phyloP scores from a whole-genome alignment of 2,113 vertebrate species.

The Polypterus bichir region DNA sequence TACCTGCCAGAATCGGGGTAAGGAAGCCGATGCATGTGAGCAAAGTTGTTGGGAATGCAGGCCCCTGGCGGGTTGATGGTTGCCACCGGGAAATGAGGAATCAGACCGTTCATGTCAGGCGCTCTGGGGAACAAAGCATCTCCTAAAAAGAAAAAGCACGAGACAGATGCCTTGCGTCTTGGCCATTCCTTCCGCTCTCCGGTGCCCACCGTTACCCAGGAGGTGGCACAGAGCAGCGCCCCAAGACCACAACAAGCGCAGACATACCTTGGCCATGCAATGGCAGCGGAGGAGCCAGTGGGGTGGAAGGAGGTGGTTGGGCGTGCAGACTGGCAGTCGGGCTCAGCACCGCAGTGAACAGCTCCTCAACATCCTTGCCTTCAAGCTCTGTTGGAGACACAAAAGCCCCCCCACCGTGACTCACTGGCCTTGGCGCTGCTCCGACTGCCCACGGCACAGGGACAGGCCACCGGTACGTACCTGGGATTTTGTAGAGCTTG shows the following conservation, averaged over 20 bases:
- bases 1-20: slow-evolving; percentile 58
- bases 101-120: slow-evolving; percentile 75
- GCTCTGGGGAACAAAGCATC: slow-evolving; percentile 64
- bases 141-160: slow-evolving; percentile 39
- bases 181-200: too few relatives aligned
- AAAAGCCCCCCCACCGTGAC: background rate
- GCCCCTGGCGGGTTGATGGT: slow-evolving; percentile 44
- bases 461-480: slow-evolving; percentile 38
- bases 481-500: slow-evolving; percentile 93
- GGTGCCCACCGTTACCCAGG: too few relatives aligned
- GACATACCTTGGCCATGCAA: slow-evolving; percentile 57
- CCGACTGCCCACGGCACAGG: too few relatives aligned
- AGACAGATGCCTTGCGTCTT: background rate
- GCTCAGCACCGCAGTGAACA: slow-evolving; percentile 89
- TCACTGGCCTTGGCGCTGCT: too few relatives aligned
- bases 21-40: slow-evolving; percentile 58
- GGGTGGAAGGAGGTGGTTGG: slow-evolving; percentile 60
- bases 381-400: slow-evolving; percentile 60
- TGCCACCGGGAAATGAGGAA: slow-evolving; percentile 53
- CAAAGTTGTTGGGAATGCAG: slow-evolving; percentile 46
- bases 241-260: background rate
- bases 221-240: background rate
- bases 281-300: slow-evolving; percentile 50
- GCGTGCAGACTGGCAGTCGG: slow-evolving; percentile 60
- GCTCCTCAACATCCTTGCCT: slow-evolving; percentile 90